A percentile compares a stretch with the other conserved stretches of the same genome.
phyloP scores from a whole-genome alignment of 2,797 vertebrate species.

The Ceryle rudis region DNA sequence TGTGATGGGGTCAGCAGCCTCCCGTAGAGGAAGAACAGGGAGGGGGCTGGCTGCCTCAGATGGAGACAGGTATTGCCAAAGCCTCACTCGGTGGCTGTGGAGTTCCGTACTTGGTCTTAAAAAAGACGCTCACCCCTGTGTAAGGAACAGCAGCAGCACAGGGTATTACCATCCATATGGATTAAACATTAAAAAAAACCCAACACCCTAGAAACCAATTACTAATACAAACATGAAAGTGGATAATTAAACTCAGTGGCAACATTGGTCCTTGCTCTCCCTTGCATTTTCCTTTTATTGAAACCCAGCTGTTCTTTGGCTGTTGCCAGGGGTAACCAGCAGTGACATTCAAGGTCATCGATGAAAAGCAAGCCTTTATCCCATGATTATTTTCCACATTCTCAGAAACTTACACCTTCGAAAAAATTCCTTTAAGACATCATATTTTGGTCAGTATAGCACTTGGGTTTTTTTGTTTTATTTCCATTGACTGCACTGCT shows the following conservation, averaged over 20 bases:
- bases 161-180: background rate
- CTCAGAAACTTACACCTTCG: background rate
- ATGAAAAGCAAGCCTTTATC: background rate
- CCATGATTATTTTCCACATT: background rate
- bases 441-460: background rate
- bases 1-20: background rate
- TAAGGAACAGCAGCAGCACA: background rate
- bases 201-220: conserved; percentile 20
- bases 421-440: background rate
- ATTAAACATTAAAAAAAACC: background rate
- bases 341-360: background rate
- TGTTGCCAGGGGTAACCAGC: conserved; percentile 48
- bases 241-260: conserved; percentile 23
- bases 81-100: accelerated
- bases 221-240: conserved; percentile 22
- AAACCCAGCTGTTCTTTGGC: conserved; percentile 31
- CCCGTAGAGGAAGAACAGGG: accelerated
- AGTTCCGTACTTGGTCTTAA: background rate
- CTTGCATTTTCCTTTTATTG: background rate
- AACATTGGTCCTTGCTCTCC: background rate
- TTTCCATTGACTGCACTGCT: background rate
- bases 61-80: background rate
- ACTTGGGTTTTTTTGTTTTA: background rate
- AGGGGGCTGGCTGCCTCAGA: accelerated
- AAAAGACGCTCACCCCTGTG: background rate